A percentile compares a stretch with the other conserved stretches of the same genome.
phyloP scores from a whole-genome alignment of 2,797 vertebrate genomes.

The Parambassis ranga region DNA sequence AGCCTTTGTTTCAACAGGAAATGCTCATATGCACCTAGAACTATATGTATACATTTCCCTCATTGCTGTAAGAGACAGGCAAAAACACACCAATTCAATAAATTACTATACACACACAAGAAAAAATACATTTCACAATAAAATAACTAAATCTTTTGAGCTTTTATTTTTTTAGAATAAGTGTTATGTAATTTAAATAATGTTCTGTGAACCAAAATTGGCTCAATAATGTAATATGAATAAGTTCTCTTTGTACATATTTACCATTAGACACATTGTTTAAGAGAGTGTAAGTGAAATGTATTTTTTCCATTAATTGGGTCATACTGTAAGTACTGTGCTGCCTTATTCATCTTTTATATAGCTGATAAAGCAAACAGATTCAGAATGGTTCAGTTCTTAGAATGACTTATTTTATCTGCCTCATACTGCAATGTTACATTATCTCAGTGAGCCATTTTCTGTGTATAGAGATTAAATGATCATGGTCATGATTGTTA shows the following conservation, averaged over 20 bases:
- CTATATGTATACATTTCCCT: too few relatives aligned
- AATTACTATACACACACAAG: constrained; percentile 9
- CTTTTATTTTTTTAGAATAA: constrained; percentile 8
- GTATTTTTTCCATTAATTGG: constrained; percentile 52
- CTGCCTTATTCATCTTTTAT: constrained; percentile 74
- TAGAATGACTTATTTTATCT: constrained; percentile 24
- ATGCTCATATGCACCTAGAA: too few relatives aligned
- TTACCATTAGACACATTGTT: constrained; percentile 17
- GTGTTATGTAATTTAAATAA: not conserved
- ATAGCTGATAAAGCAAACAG: constrained; percentile 48
- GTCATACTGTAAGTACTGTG: constrained; percentile 71
- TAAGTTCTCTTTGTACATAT: constrained; percentile 11
- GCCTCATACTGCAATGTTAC: constrained; percentile 21
- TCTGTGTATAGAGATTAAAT: constrained; percentile 51
- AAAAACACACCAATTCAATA: constrained; percentile 12
- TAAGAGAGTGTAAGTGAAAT: constrained; percentile 47
- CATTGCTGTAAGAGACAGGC: not conserved
- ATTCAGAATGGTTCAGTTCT: constrained; percentile 24
- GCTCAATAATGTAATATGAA: not conserved
- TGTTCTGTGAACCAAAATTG: not conserved
- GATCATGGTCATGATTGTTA: constrained; percentile 55
- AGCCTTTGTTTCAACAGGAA: constrained; percentile 9
- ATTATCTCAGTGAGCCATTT: constrained; percentile 30
- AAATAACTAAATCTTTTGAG: not conserved
- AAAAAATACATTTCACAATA: constrained; percentile 40